Evolutionary conservation across 2,888 invertebrate genomes (phyloP).

Genomic region (Hoplodrina blanda): DNA sequence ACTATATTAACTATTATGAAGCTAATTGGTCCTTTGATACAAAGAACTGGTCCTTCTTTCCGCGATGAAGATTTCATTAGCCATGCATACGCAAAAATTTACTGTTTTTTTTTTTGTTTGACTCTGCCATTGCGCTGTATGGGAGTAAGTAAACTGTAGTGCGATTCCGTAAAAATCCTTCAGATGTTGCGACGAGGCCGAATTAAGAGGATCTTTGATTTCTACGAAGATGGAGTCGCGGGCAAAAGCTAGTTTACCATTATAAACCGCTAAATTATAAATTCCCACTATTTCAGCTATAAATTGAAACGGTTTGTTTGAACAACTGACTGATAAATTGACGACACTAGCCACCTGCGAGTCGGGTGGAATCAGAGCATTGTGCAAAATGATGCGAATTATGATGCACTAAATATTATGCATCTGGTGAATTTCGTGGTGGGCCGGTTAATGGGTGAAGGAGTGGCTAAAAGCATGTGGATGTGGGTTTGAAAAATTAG

Average conservation of each 20-base stretch:
- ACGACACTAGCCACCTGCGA: slow-evolving; percentile 43
- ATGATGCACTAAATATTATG: slow-evolving; percentile 22
- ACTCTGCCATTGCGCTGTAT: no score
- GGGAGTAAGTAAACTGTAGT: no score
- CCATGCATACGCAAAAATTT: neutral
- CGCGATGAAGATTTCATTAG: neutral
- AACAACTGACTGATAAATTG: slow-evolving; percentile 37
- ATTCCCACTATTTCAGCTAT: slow-evolving; percentile 33
- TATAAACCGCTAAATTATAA: slow-evolving; percentile 17
- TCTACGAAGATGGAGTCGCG: no score
- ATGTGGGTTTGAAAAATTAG: no score
- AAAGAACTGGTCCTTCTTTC: neutral
- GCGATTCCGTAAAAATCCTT: no score
- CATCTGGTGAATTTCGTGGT: neutral
- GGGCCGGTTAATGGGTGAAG: no score
- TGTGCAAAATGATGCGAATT: slow-evolving; percentile 21
- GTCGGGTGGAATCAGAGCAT: slow-evolving; percentile 1
- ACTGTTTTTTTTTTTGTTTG: no score
- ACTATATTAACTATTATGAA: neutral
- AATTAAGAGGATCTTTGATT: no score
- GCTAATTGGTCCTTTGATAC: neutral
- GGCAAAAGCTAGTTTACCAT: no score
- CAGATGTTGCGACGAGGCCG: no score
- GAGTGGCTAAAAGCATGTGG: no score
- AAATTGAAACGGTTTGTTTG: slow-evolving; percentile 52